Base-by-base conservation (phyloP, 2,113 vertebrate species). In the Rattus rattus region DNA sequence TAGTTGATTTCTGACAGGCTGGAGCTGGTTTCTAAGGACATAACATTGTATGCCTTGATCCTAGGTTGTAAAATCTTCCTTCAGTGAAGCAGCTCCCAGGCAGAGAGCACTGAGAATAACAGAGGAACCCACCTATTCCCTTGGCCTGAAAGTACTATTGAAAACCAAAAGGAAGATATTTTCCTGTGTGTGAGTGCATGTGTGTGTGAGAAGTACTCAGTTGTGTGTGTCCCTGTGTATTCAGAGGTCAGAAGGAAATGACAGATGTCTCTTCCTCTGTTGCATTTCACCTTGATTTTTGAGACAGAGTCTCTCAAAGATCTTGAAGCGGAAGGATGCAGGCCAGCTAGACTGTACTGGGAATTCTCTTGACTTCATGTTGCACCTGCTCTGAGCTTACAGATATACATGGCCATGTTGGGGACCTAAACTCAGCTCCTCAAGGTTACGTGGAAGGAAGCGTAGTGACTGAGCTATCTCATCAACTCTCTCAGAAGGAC, bases 1-100 rank as follows among this genome's bases (percentile, higher is more conserved):
- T 36, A 69, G 85, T 56, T 76, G 92, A 72, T 94, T 96, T 90
- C 95, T 30, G 77, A 93, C 97, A 43, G 73, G 87, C 43, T 96
- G 69, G 26, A 87, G 91, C 36, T 65, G 17, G 73, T 83, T 97
- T 96, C 94, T 54, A 89, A 61, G 4, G 47, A 36, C 33, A 56
- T 36, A 87, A 86, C 47, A 80, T 70, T 33, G 22, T 39, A 49
- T 12, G 43, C 54, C 89, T 28, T 49, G 87, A 61, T 85, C 24
- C 54, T 77, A 61, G 69, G 36, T 33, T 77, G 20, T 88, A 56
- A 72, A 49, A 39, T 59, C 19, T 83, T 9, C 22, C 22, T 86
- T 9, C 14, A 5, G 12, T 49, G 11, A 83, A 75, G 4, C 26
- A 65, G 94, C 17, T 30, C 7, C 17, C 76, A 88, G n/a, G 24